Evolutionary conservation across 2,797 vertebrate species (phyloP), one percentile per base, ranked within the genome.

Genomic region (Peromyscus melanophrys): DNA sequence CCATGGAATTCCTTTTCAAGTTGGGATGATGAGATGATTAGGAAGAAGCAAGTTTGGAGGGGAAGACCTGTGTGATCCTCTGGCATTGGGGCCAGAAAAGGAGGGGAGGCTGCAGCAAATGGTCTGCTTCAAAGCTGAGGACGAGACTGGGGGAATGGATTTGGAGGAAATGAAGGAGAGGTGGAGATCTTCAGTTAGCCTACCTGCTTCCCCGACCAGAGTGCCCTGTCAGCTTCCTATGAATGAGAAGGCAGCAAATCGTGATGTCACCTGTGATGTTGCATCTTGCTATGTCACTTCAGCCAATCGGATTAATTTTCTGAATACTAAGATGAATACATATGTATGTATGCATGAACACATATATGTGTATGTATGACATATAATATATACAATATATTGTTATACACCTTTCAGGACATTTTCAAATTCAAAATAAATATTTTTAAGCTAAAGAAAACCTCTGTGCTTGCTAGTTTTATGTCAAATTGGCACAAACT

Each of bases 251-350:
- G 8, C 57, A 80, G 31, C 40, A 43, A 95, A 3, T 80, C 40
- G n/a, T 65, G 34, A 84, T 63, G 31, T n/a, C n/a, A 59, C 78
- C 37, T 29, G 31, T 0, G 3, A 37, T 25, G 37, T 4, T 88
- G 11, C 16, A 65, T 95, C 96, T 95, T 94, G 61, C 65, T 95
- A 14, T 1, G 31, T 40, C 80, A 49, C 84, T 75, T 92, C 57
- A 90, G 59, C 31, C 73, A 89, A 89, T 78, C 90, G 59, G n/a
- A 29, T 94, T 92, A 93, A 93, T 95, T 96, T 94, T 73, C 40
- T 37, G 16, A 96, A 92, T 89, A 94, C 63, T 83, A 92, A 92
- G 96, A 84, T 43, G 9, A 57, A 63, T 61, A 13, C 12, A 52
- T 52, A 65, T 57, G 40, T 19, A 31, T 9, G 46, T 40, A 46